A percentile compares a stretch with the other conserved stretches of the same genome.
Evolutionary conservation across 1,140 invertebrate genomes (phyloP).

Genomic region (Probaryconus sp.): DNA sequence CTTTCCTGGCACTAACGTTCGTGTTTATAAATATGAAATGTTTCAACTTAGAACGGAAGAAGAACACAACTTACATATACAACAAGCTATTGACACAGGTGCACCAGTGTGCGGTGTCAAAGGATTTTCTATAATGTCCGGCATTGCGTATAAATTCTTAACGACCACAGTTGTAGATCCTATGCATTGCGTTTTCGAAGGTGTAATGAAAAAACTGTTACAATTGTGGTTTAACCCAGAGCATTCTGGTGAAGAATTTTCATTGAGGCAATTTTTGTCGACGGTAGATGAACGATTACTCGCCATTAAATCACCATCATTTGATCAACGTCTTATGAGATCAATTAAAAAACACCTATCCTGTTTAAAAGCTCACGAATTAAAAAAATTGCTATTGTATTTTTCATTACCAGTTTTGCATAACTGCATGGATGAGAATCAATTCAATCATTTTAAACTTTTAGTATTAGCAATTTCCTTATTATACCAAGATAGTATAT

Average conservation of each 20-base stretch:
- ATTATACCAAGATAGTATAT: constrained; percentile 28
- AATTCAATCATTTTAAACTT: constrained; percentile 47
- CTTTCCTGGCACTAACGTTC: neutral
- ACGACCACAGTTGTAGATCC: constrained; percentile 32
- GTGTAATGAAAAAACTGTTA: constrained; percentile 13
- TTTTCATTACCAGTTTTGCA: constrained; percentile 23
- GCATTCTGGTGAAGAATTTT: too few species aligned
- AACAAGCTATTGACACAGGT: neutral
- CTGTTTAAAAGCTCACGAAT: constrained; percentile 23
- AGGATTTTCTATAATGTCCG: constrained; percentile 19
- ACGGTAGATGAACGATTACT: too few species aligned
- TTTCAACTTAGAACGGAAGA: constrained; percentile 11
- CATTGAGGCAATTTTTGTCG: constrained; percentile 2
- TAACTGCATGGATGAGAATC: constrained; percentile 16
- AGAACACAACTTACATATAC: neutral
- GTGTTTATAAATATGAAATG: constrained; percentile 16
- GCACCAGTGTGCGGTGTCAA: constrained; percentile 42
- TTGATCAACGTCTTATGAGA: constrained; percentile 16
- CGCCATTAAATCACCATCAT: too few species aligned
- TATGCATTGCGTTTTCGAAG: constrained; percentile 45
- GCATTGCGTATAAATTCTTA: constrained; percentile 8
- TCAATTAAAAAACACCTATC: constrained; percentile 34
- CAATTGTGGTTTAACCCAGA: constrained; percentile 8
- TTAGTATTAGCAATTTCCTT: constrained; percentile 37
- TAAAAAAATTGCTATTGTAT: constrained; percentile 22